A percentile compares a stretch with the other conserved stretches of the same genome.
Conservation (phyloP, 2,797 vertebrate species). For the Eurystomus glaucurus region DNA sequence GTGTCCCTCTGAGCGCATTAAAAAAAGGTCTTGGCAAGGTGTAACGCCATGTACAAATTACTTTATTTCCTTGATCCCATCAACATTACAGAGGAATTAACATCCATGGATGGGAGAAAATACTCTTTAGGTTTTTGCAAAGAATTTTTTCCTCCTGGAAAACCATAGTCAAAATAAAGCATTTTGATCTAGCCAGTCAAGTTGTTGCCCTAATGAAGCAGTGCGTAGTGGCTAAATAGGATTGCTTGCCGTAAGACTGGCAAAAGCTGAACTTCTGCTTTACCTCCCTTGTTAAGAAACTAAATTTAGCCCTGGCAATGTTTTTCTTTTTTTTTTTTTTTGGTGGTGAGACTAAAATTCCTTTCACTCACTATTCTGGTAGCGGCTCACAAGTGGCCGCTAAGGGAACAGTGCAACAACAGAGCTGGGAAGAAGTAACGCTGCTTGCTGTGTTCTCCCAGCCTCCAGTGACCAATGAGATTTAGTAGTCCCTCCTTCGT, state of each 20-base stretch:
- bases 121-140: neutral
- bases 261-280: neutral
- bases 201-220: neutral
- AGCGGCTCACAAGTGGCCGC: neutral
- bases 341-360: neutral
- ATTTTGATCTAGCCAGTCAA: neutral
- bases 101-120: neutral
- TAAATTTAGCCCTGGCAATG: neutral
- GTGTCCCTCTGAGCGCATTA: rapidly evolving
- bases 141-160: neutral
- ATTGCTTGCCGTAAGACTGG: neutral
- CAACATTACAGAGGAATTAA: neutral
- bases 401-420: neutral
- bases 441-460: neutral
- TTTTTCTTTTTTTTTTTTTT: neutral
- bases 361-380: neutral
- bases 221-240: neutral
- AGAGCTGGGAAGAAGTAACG: neutral
- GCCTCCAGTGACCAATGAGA: neutral
- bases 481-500: neutral
- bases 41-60: rapidly evolving
- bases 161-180: rapidly evolving
- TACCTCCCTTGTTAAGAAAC: neutral
- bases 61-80: neutral
- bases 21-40: neutral